Conservation (phyloP, 92 coral and sea anemone genomes). For the Umimayanthus kanabou region DNA sequence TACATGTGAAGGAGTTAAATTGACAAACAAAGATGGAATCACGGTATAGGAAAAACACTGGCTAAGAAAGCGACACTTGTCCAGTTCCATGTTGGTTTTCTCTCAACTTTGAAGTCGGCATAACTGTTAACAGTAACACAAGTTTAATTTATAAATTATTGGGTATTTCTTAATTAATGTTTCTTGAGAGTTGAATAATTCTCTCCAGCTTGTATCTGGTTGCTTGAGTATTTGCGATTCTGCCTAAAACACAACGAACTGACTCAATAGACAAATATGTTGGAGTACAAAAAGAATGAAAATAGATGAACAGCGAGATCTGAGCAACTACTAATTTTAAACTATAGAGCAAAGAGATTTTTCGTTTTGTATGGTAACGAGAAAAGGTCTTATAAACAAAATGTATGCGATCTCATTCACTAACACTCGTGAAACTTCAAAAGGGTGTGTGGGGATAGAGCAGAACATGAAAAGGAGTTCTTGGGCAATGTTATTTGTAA, state of each 20-base stretch:
- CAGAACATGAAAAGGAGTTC: not conserved
- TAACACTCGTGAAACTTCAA: not conserved
- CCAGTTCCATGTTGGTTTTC: not conserved
- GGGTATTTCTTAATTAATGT: not conserved
- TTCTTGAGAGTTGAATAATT: not conserved
- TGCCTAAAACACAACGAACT: not conserved
- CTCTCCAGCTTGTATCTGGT: not conserved
- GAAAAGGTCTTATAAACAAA: not conserved
- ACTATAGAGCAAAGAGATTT: not conserved
- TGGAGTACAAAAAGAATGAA: not conserved
- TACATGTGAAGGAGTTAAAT: not conserved
- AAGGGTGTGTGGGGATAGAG: not conserved
- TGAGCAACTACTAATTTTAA: not conserved
- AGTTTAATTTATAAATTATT: not conserved
- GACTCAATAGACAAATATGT: not conserved
- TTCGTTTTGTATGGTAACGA: not conserved
- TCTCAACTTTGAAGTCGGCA: not conserved
- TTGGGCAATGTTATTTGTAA: too few species aligned
- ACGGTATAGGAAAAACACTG: not conserved
- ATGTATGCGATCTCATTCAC: not conserved
- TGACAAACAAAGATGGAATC: not conserved
- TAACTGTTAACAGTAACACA: not conserved
- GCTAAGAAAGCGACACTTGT: not conserved
- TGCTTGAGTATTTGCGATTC: not conserved
- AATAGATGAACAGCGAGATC: not conserved